These are phyloP conservation scores for Piscicola geometra DNA, from an alignment of 2,888 invertebrate species.

Conservation along the genomic window DNA sequence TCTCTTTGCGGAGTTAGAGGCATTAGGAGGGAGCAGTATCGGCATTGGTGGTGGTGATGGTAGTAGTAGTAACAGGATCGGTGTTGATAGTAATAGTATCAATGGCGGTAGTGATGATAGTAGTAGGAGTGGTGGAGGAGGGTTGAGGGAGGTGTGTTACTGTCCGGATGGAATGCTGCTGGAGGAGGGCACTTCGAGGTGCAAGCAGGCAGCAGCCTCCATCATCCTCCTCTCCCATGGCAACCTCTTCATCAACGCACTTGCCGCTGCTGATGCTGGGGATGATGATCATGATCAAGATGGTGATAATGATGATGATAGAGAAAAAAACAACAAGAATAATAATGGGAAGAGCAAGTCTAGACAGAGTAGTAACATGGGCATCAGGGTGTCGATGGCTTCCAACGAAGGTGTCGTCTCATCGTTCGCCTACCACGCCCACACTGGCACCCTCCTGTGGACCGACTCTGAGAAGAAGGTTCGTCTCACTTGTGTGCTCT, in stretches of 20 bases:
- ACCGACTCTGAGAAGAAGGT: no score
- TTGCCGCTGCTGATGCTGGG: neutral
- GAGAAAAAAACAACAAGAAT: neutral
- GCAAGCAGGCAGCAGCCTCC: neutral
- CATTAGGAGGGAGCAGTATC: no score
- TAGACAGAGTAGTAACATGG: neutral
- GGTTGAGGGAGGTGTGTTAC: neutral
- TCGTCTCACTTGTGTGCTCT: no score
- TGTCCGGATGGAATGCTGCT: neutral
- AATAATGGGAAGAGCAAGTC: neutral
- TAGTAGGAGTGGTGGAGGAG: no score
- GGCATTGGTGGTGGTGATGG: no score
- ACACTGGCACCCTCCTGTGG: no score
- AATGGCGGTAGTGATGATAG: no score
- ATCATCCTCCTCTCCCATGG: neutral
- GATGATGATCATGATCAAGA: slow-evolving; percentile 5
- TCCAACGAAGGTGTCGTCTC: neutral
- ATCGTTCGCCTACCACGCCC: neutral
- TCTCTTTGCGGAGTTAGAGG: no score
- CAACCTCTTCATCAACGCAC: no score
- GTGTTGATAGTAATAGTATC: no score
- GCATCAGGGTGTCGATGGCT: neutral
- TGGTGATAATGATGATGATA: neutral
- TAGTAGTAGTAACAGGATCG: no score
- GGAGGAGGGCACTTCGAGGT: neutral